Conservation (phyloP, 37 sponge, comb jelly and placozoan species). For the Bolinopsis microptera region DNA sequence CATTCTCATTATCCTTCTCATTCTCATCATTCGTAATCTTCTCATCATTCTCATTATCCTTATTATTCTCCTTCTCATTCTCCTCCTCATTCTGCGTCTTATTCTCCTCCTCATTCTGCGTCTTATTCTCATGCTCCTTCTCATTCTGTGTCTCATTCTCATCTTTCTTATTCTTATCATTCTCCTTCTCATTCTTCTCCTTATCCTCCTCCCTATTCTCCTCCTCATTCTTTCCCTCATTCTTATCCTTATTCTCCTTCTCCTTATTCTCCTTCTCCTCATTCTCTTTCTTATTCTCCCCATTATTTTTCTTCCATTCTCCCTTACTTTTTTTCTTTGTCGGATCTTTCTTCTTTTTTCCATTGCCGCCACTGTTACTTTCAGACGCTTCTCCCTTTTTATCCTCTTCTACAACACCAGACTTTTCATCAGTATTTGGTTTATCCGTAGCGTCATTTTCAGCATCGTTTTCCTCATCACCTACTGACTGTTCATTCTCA, state of each 20-base stretch:
- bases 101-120: too few relatives aligned
- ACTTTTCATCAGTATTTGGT: too few relatives aligned
- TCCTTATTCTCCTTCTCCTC: neutral
- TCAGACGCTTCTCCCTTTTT: too few relatives aligned
- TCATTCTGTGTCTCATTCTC: neutral
- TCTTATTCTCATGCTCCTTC: neutral
- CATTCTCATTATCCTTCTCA: neutral
- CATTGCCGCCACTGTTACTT: too few relatives aligned
- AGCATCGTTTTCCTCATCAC: too few relatives aligned
- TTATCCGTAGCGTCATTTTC: too few relatives aligned
- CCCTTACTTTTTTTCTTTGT: neutral
- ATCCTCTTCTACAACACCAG: too few relatives aligned
- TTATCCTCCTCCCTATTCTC: neutral
- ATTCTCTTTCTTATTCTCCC: neutral
- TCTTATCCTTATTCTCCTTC: neutral
- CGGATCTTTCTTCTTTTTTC: neutral
- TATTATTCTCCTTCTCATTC: too few relatives aligned
- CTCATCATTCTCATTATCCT: too few relatives aligned
- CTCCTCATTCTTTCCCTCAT: neutral
- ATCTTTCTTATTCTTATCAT: neutral
- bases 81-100: too few relatives aligned
- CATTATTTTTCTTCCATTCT: neutral
- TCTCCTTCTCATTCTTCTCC: neutral
- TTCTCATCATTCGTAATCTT: neutral
- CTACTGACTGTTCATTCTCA: too few relatives aligned